Evolutionary conservation across 2,888 invertebrate genomes (phyloP), one percentile per base, ranked within the genome.

Genomic region (Cantharis flavilabris): DNA sequence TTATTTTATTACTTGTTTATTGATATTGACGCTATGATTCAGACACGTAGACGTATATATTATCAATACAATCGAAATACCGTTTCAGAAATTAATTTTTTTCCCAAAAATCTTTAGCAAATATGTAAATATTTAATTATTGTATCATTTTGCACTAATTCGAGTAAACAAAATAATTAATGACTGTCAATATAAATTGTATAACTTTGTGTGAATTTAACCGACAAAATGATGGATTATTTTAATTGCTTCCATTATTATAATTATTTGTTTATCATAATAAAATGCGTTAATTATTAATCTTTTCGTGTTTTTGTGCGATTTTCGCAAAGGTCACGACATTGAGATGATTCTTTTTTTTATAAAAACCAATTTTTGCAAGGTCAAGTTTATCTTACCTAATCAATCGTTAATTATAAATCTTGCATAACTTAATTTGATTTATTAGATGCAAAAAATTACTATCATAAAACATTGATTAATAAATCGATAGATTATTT

Each of bases 341-440:
- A 67, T 67, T 67, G 65, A 67, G n/a, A 20, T 20, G 65, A 23
- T 67, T 67, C 65, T 13, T 67, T 67, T 67, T 67, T 23, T 49
- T n/a, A n/a, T n/a, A 20, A 67, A 67, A 67, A 23, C 65, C n/a
- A 67, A 67, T 67, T 67, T 67, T 67, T 26, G 65, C 65, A 67
- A 67, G 65, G 65, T 67, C 65, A 67, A 67, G 65, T 67, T 67
- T 67, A 67, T 67, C 65, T 67, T 67, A 67, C 23, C n/a, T 67
- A 67, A 67, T 23, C 20, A n/a, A 23, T 67, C 20, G 4, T 67
- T 67, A 67, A 67, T 67, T 67, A 13, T 9, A 9, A 67, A 67
- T 67, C 20, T 23, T 67, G 20, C 65, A 26, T 20, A 67, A 67
- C 23, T 67, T 64, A 20, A 67, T 11, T 13, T 67, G 49, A 49